phyloP scores from a whole-genome alignment of 1,140 invertebrate genomes.

The Pinna nobilis region DNA sequence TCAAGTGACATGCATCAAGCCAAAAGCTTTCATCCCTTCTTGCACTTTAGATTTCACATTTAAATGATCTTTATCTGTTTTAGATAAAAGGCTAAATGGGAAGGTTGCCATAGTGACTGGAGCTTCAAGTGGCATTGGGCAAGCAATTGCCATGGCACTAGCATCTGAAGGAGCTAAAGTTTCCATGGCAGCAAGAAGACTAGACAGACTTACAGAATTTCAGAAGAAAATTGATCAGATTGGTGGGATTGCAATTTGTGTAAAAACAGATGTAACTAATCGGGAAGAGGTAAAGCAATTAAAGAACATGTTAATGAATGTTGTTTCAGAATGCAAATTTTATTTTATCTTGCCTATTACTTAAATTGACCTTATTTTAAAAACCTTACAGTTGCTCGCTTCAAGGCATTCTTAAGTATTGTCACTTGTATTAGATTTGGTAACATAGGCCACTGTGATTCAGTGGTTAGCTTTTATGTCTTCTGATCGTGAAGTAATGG shows the following conservation, averaged over 20 bases:
- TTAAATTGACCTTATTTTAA: too few species aligned
- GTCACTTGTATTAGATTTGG: too few species aligned
- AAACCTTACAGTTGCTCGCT: too few species aligned
- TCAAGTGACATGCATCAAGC: not conserved
- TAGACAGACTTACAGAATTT: slow-evolving; percentile 82
- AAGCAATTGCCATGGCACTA: slow-evolving; percentile 83
- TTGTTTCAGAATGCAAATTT: too few species aligned
- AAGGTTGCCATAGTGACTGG: slow-evolving; percentile 81
- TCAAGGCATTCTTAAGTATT: not conserved
- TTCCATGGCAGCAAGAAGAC: slow-evolving; percentile 85
- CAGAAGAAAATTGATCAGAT: slow-evolving; percentile 82
- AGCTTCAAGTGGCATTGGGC: slow-evolving; percentile 93
- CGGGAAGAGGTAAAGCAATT: slow-evolving; percentile 59
- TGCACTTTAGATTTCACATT: not conserved
- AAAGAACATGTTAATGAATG: too few species aligned
- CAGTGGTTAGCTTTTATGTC: too few species aligned
- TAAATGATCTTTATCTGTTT: slow-evolving; percentile 13
- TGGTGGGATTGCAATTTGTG: slow-evolving; percentile 63
- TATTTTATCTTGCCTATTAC: too few species aligned
- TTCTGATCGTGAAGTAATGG: too few species aligned
- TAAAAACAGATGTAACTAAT: slow-evolving; percentile 69
- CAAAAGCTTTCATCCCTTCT: not conserved
- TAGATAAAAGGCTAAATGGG: slow-evolving; percentile 49
- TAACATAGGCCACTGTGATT: too few species aligned
- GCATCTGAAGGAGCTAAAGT: slow-evolving; percentile 85